Evolutionary conservation across 2,113 vertebrate genomes (phyloP).

Genomic region (Cygnus buccinator): DNA sequence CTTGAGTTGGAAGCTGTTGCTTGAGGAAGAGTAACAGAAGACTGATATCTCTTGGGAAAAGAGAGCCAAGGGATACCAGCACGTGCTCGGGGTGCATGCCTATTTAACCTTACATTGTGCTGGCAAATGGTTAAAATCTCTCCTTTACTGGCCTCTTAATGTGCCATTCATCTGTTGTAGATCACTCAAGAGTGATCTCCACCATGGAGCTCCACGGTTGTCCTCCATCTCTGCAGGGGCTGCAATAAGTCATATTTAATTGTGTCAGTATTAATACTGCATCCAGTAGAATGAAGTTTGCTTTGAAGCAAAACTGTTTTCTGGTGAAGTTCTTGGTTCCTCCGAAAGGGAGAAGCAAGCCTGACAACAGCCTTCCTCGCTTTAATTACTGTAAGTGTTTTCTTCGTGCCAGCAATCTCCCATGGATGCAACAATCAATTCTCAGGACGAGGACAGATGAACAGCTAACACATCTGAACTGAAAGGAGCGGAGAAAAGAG

Average conservation of each 20-base stretch:
- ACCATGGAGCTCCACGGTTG: not conserved
- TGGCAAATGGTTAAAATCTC: not conserved
- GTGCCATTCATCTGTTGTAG: not conserved
- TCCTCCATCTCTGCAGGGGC: not conserved
- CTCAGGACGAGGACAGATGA: not conserved
- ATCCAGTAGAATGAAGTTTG: not conserved
- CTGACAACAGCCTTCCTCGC: not conserved
- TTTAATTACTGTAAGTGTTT: conserved; percentile 35
- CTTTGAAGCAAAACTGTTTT: conserved; percentile 6
- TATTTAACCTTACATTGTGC: not conserved
- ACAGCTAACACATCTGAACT: conserved; percentile 12
- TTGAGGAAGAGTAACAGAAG: not conserved
- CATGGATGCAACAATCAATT: conserved; percentile 37
- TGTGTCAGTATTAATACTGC: not conserved
- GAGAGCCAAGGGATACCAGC: not conserved
- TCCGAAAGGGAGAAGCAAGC: conserved; percentile 8
- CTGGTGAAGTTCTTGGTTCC: not conserved
- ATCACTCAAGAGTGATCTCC: not conserved
- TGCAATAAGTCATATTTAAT: accelerated
- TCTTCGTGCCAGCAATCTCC: conserved; percentile 27
- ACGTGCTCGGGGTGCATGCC: not conserved
- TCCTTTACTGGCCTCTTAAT: not conserved
- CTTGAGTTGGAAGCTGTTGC: not conserved
- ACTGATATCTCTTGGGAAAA: not conserved
- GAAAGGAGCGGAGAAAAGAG: not conserved